Evolutionary conservation across 1,140 invertebrate species (phyloP).

Genomic region (Drosophila repletoides): DNA sequence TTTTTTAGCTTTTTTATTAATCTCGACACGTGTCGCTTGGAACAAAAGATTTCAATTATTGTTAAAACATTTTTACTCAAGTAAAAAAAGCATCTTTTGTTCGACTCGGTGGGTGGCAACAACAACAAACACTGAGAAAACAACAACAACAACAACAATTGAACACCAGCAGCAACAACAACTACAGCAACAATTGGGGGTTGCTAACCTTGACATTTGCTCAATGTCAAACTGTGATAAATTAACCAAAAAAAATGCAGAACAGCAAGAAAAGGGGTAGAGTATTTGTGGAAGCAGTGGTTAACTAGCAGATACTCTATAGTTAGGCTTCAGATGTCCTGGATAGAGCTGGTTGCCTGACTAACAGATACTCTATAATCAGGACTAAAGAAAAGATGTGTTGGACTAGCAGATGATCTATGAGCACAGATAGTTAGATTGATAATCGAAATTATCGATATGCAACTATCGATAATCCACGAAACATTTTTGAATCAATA

Average conservation of each 20-base stretch:
- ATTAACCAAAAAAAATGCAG: conserved; percentile 18
- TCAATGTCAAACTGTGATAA: conserved; percentile 38
- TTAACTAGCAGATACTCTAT: neutral
- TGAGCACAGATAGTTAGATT: no score
- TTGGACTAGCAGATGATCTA: no score
- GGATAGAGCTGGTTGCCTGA: no score
- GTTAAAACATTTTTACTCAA: conserved; percentile 18
- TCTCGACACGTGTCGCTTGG: conserved; percentile 1
- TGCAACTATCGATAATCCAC: no score
- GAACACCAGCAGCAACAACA: neutral
- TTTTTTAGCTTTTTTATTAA: neutral
- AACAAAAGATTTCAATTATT: conserved; percentile 49
- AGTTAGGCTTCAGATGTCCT: no score
- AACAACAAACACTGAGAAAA: conserved; percentile 6
- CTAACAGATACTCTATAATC: no score
- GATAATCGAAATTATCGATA: no score
- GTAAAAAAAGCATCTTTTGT: conserved; percentile 22
- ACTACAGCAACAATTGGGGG: neutral
- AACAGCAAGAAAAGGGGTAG: neutral
- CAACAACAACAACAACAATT: conserved; percentile 1
- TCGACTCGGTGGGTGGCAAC: conserved; percentile 29
- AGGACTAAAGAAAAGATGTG: no score
- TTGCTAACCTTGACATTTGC: conserved; percentile 44
- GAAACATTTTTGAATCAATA: no score
- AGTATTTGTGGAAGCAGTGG: neutral